Percentiles rank a stretch among this genome's conserved stretches.
Evolutionary conservation across 2,888 invertebrate genomes (phyloP).

Genomic region (Drosophila monieri): DNA sequence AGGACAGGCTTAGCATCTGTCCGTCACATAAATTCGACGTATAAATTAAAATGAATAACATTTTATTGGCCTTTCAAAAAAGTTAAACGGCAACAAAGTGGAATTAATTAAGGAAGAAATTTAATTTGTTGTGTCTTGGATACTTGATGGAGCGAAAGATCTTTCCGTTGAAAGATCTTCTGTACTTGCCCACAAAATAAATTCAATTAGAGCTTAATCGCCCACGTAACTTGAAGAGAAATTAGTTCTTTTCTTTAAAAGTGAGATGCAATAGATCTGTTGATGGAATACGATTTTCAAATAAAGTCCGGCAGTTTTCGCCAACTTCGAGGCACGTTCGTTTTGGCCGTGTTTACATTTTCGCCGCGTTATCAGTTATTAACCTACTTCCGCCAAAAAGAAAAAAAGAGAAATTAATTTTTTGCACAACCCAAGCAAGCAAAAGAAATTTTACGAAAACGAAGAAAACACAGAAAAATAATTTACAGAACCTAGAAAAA

Average conservation of each 20-base stretch:
- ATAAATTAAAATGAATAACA: slow-evolving; percentile 3
- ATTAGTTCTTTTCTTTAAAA: background rate
- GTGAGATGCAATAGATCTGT: background rate
- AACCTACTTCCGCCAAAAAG: slow-evolving; percentile 69
- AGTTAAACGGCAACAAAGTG: slow-evolving; percentile 5
- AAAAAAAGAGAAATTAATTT: slow-evolving; percentile 68
- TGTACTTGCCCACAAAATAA: background rate
- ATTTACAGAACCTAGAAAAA: slow-evolving; percentile 75
- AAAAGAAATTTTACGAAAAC: slow-evolving; percentile 13
- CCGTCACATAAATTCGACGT: slow-evolving; percentile 4
- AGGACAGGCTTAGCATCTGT: background rate
- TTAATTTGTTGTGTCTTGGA: background rate
- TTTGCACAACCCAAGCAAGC: slow-evolving; percentile 45
- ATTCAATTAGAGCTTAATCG: slow-evolving; percentile 3
- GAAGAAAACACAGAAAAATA: slow-evolving; percentile 47
- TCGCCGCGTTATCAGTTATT: slow-evolving; percentile 76
- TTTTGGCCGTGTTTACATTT: slow-evolving; percentile 64
- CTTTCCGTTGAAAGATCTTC: background rate
- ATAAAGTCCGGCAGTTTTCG: slow-evolving; percentile 16
- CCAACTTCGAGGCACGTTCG: slow-evolving; percentile 58
- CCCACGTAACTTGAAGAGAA: background rate
- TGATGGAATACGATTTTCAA: slow-evolving; percentile 5
- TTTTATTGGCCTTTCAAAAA: slow-evolving; percentile 18
- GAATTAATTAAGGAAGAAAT: slow-evolving; percentile 17
- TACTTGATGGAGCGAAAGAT: slow-evolving; percentile 2